phyloP scores from a whole-genome alignment of 92 coral and sea anemone species.

The Bergia puertoricense region DNA sequence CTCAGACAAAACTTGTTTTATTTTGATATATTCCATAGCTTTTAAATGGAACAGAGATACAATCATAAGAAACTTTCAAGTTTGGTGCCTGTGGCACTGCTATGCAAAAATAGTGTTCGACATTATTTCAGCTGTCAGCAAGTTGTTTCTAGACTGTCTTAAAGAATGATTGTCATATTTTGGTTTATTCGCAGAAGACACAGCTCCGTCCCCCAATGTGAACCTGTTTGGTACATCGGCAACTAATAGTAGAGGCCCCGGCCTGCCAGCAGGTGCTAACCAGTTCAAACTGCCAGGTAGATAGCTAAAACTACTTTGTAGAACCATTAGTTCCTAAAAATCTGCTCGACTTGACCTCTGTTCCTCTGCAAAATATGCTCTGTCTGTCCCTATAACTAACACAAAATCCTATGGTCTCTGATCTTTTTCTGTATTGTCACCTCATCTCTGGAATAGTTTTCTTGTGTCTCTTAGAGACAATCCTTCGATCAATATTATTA shows the following conservation, averaged over 20 bases:
- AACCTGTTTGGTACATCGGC: conserved; percentile 30
- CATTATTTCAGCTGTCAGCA: neutral
- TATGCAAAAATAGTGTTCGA: neutral
- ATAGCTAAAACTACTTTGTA: neutral
- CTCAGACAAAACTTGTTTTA: too few relatives aligned
- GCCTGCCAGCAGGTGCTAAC: neutral
- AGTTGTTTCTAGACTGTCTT: neutral
- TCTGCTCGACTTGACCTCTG: too few relatives aligned
- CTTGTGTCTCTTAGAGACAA: too few relatives aligned
- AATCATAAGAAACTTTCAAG: neutral
- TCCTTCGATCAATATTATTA: too few relatives aligned
- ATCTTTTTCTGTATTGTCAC: too few relatives aligned
- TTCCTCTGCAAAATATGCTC: too few relatives aligned
- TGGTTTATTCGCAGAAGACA: neutral
- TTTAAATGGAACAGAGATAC: neutral
- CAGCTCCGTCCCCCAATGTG: conserved; percentile 9
- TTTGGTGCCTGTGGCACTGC: neutral
- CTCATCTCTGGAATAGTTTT: too few relatives aligned
- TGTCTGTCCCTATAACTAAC: too few relatives aligned
- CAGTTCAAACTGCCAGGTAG: conserved; percentile 21
- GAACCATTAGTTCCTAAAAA: too few relatives aligned
- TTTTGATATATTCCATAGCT: too few relatives aligned
- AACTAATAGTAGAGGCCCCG: neutral
- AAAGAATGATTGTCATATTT: neutral
- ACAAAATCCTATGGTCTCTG: too few relatives aligned